phyloP scores from a whole-genome alignment of 2,888 invertebrate genomes.

The Liposcelis brunnea region DNA sequence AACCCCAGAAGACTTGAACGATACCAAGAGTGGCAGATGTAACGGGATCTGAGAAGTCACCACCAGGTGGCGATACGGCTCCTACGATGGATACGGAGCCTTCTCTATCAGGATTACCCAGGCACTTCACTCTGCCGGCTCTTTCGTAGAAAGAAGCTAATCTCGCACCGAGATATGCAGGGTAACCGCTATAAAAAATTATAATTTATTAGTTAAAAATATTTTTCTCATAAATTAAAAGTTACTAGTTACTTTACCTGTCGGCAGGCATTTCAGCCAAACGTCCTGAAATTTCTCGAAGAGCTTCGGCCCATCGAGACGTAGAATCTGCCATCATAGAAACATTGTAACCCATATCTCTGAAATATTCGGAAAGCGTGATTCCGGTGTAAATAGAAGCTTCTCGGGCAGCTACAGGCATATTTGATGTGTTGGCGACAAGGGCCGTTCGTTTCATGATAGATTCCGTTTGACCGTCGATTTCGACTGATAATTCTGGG shows the following conservation, averaged over 20 bases:
- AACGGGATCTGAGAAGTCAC: constrained; percentile 99
- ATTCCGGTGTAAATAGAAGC: constrained; percentile 99
- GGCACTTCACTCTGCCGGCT: constrained; percentile 91
- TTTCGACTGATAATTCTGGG: constrained; percentile 94
- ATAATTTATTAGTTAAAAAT: background rate
- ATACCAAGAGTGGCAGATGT: constrained; percentile 97
- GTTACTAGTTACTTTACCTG: constrained; percentile 19
- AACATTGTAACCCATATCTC: constrained; percentile 98
- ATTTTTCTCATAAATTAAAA: background rate
- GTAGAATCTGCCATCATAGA: constrained; percentile 99
- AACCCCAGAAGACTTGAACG: constrained; percentile 98
- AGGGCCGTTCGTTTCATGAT: constrained; percentile 99
- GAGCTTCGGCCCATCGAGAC: constrained; percentile 99
- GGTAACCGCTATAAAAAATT: constrained; percentile 59
- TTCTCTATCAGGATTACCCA: constrained; percentile 95
- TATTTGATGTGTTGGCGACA: constrained; percentile 99
- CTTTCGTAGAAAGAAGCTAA: constrained; percentile 99
- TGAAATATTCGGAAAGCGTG: constrained; percentile 98
- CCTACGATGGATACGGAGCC: constrained; percentile 99
- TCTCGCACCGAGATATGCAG: constrained; percentile 95
- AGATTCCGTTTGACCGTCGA: constrained; percentile 89
- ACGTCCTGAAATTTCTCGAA: constrained; percentile 98
- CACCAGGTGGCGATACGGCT: constrained; percentile 98
- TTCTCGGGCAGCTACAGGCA: constrained; percentile 99
- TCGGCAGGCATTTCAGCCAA: constrained; percentile 99